Percentiles rank a stretch among this genome's conserved stretches.
phyloP scores from a whole-genome alignment of 2,797 vertebrate species.

The Chrysocyon brachyurus region DNA sequence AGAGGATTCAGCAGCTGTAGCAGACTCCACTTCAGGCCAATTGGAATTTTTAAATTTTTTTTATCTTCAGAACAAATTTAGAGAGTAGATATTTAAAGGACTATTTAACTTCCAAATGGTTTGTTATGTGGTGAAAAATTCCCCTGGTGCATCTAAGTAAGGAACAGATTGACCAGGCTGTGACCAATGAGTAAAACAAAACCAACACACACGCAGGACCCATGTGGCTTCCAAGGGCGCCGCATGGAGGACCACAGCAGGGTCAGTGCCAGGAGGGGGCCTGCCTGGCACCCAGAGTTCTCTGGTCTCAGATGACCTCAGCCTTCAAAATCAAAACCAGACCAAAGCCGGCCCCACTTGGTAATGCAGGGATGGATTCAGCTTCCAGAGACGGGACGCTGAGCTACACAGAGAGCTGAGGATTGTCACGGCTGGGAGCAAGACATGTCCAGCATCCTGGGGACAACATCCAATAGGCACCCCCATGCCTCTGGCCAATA shows the following conservation, averaged over 20 bases:
- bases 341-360: neutral
- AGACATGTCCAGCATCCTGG: fast-evolving
- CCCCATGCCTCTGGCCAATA: neutral
- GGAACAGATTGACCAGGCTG: neutral
- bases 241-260: fast-evolving
- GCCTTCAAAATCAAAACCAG: neutral
- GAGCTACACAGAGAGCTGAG: neutral
- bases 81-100: constrained; percentile 31
- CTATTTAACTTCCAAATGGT: neutral
- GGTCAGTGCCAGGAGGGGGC: no score
- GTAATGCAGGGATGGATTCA: neutral
- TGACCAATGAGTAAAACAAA: neutral
- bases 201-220: fast-evolving
- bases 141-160: neutral
- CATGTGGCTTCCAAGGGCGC: neutral
- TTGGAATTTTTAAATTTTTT: neutral
- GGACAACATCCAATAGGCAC: fast-evolving
- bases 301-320: neutral
- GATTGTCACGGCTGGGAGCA: fast-evolving
- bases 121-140: neutral
- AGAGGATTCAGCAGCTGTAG: neutral
- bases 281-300: neutral
- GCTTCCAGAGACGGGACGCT: neutral
- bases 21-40: neutral
- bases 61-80: neutral